Evolutionary conservation across 2,113 vertebrate genomes (phyloP).

Genomic region (Leptobrachium ailaonicum): DNA sequence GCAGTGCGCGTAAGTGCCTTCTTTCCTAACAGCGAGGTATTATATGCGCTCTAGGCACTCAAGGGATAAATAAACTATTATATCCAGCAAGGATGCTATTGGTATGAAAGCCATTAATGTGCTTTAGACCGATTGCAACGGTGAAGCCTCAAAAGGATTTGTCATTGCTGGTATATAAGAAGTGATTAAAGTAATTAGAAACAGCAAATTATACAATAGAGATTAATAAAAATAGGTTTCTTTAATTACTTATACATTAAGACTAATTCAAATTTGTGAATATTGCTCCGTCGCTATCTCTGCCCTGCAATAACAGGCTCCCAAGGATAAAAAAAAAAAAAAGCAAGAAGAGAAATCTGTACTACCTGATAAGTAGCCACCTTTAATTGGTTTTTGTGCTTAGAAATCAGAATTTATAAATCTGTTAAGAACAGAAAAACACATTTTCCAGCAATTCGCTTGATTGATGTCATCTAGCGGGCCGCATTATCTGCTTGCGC

Average conservation of each 20-base stretch:
- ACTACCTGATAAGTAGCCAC: constrained; percentile 39
- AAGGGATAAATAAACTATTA: constrained; percentile 39
- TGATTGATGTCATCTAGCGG: not conserved
- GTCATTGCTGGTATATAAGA: constrained; percentile 26
- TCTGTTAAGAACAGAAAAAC: constrained; percentile 24
- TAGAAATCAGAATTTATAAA: not conserved
- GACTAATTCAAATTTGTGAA: constrained; percentile 29
- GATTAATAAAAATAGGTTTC: constrained; percentile 45
- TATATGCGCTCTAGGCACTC: constrained; percentile 24
- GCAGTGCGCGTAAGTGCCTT: constrained; percentile 1
- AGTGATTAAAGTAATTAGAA: constrained; percentile 47
- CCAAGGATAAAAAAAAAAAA: constrained; percentile 29
- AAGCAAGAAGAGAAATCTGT: too few relatives aligned
- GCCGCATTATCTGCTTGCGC: too few relatives aligned
- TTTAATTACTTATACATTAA: constrained; percentile 42
- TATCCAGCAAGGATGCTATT: constrained; percentile 15
- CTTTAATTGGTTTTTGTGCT: constrained; percentile 36
- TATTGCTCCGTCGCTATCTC: constrained; percentile 27
- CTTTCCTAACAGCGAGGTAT: not conserved
- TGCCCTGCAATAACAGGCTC: constrained; percentile 22
- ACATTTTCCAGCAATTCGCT: constrained; percentile 30
- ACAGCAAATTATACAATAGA: constrained; percentile 43
- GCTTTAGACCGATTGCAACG: constrained; percentile 20
- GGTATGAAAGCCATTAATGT: constrained; percentile 35
- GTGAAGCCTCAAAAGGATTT: constrained; percentile 39